phyloP scores from a whole-genome alignment of 2,797 vertebrate genomes.

The Anisognathus igniventris region DNA sequence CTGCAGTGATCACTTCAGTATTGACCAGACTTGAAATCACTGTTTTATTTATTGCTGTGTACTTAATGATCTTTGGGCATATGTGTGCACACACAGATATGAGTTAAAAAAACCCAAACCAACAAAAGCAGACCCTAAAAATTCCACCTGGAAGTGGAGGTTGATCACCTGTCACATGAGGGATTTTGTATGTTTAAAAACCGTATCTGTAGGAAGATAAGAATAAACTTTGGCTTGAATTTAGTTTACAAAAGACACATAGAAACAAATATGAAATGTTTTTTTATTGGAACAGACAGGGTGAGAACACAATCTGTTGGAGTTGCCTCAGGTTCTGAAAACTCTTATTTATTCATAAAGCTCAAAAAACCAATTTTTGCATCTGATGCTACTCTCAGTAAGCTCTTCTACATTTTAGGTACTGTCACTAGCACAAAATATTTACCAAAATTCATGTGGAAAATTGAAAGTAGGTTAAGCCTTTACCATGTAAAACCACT shows the following conservation, averaged over 20 bases:
- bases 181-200: background rate
- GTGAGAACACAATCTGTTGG: background rate
- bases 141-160: background rate
- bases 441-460: background rate
- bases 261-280: background rate
- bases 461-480: background rate
- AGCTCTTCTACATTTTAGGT: background rate
- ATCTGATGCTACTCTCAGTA: background rate
- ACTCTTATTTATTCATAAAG: background rate
- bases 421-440: background rate
- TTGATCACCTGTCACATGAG: background rate
- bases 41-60: background rate
- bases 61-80: background rate
- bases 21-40: background rate
- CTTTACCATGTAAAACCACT: background rate
- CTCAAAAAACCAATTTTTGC: background rate
- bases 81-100: accelerated
- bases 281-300: background rate
- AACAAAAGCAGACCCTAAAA: background rate
- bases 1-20: background rate
- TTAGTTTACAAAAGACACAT: background rate
- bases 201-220: background rate
- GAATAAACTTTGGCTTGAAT: background rate
- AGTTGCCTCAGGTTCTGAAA: background rate
- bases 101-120: background rate